Base-by-base conservation (phyloP, 2,888 invertebrate genomes). In the Nemoura dubitans region DNA sequence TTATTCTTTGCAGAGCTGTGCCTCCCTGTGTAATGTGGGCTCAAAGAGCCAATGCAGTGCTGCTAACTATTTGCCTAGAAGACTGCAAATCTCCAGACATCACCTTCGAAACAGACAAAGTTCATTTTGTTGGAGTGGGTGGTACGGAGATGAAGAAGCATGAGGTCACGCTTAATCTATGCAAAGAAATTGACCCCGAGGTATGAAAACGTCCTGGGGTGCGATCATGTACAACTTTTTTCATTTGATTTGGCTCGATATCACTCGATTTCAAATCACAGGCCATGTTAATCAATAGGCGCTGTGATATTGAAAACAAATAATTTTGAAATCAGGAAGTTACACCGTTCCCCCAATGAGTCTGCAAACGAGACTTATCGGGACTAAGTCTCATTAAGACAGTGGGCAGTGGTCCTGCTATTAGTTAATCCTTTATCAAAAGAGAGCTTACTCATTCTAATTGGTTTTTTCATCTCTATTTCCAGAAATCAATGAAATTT, bases 21-120 rank as follows among this genome's bases (percentile, higher is more conserved):
- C 96, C 96, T 90, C 98, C 98, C 88, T 94, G 96, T 88, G 96
- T 98, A 89, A 94, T 96, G 92, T 99, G 99, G 99, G 98, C 98
- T 87, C 98, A 99, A 92, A 94, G 97, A 90, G 95, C 94, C 90
- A 94, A 95, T 90, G 93, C 96, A 90, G 92, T 99, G 88, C 97
- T 95, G 91, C 93, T 99, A 89, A 98, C 98, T 89, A 95, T 99
- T 91, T 97, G 96, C 92, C 94, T 98, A 90, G 98, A 98, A 93
- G 96, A 96, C 90, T 96, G 96, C 91, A 97, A 96, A 93, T 94
- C 96, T 90, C 97, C 98, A 86, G 94, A 93, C 89, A 95, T 98
- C 90, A 96, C 95, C 92, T 93, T 94, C 90, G 94, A 94, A 88
- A 90, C 92, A 76, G 91, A 92, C 86, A 92, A 92, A 89, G 93